Conservation (phyloP, 1,140 invertebrate genomes). For the Pachyrhynchus sulphureomaculatus region DNA sequence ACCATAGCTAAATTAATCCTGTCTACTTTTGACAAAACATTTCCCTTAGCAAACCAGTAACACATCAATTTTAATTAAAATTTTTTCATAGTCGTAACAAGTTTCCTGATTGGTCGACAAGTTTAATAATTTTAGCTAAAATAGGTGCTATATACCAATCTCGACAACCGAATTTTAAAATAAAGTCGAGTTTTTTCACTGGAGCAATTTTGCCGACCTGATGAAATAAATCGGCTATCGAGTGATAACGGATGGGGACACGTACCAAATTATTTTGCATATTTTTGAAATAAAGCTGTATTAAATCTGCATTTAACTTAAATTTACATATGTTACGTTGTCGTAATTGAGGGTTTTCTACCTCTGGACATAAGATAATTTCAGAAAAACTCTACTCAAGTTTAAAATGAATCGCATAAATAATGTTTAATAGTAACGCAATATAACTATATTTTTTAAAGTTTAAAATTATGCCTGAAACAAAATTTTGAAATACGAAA, state of each 20-base stretch:
- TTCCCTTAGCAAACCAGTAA: too few relatives aligned
- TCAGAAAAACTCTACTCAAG: constrained; percentile 11
- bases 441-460: constrained; percentile 17
- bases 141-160: not conserved
- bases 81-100: too few relatives aligned
- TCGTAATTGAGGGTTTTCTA: constrained; percentile 23
- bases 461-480: not conserved
- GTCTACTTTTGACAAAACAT: too few relatives aligned
- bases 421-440: constrained; percentile 23
- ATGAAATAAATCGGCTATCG: constrained; percentile 18
- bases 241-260: constrained; percentile 28
- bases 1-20: too few relatives aligned
- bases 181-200: constrained; percentile 5
- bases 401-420: constrained; percentile 28
- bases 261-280: constrained; percentile 37
- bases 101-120: too few relatives aligned
- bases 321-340: constrained; percentile 41
- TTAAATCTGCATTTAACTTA: constrained; percentile 41
- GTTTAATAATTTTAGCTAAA: too few relatives aligned
- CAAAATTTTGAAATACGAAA: not conserved
- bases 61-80: too few relatives aligned
- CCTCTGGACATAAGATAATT: constrained; percentile 14
- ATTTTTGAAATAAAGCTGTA: constrained; percentile 41
- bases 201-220: constrained; percentile 10
- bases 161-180: not conserved